phyloP scores from a whole-genome alignment of 2,113 vertebrate genomes.

The Aspiorhynchus laticeps region DNA sequence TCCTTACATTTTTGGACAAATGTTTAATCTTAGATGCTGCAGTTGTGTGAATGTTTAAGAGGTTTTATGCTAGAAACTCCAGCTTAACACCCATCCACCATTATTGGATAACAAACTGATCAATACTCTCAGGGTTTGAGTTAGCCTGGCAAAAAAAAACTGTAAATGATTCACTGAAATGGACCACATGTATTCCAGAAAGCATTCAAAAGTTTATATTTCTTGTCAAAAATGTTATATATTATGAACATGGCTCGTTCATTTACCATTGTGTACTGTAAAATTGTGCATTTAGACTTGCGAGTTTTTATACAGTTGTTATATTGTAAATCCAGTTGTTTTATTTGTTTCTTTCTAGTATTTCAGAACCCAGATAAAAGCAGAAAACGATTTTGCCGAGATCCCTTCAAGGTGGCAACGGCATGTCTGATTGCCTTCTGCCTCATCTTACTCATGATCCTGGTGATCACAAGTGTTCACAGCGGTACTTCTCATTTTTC shows the following conservation, averaged over 20 bases:
- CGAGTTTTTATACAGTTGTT: not conserved
- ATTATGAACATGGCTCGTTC: not conserved
- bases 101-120: not conserved
- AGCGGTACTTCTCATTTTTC: constrained; percentile 6
- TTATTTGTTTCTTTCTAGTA: not conserved
- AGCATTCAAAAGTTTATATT: not conserved
- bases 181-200: not conserved
- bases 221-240: not conserved
- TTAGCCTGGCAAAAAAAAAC: not conserved
- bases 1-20: not conserved
- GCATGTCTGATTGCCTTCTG: constrained; percentile 33
- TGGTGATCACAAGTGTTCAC: constrained; percentile 6
- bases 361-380: not conserved
- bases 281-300: not conserved
- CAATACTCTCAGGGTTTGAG: not conserved
- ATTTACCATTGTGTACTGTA: not conserved
- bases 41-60: not conserved
- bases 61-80: not conserved
- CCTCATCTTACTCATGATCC: constrained; percentile 35
- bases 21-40: not conserved
- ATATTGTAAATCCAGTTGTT: not conserved
- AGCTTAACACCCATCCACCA: not conserved
- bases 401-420: constrained; percentile 33
- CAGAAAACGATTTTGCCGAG: not conserved
- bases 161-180: constrained; percentile 12